phyloP scores from a whole-genome alignment of 2,888 invertebrate species.

The Cheilosia grossa region DNA sequence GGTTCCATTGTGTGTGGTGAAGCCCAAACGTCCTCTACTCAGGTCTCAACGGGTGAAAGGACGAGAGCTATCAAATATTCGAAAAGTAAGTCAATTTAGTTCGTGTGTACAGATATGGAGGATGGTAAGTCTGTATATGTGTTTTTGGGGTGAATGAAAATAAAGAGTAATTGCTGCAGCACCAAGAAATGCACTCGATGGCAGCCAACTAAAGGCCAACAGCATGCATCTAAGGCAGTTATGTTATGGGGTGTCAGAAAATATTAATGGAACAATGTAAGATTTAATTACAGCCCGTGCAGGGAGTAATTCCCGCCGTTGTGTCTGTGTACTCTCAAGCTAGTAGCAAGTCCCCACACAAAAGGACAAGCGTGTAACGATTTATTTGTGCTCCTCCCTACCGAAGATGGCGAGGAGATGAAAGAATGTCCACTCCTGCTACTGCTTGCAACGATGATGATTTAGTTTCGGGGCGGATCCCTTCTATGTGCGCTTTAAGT shows the following conservation, averaged over 20 bases:
- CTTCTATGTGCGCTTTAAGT: constrained; percentile 5
- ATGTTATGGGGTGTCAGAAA: constrained; percentile 15
- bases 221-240: constrained; percentile 33
- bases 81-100: constrained; percentile 65
- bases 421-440: constrained; percentile 1
- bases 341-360: constrained; percentile 32
- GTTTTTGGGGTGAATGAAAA: constrained; percentile 64
- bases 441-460: constrained; percentile 37
- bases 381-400: constrained; percentile 49
- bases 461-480: constrained; percentile 25
- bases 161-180: constrained; percentile 68
- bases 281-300: constrained; percentile 66
- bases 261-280: constrained; percentile 72
- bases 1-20: constrained; percentile 31
- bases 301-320: constrained; percentile 54
- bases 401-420: constrained; percentile 32
- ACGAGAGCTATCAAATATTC: constrained; percentile 55
- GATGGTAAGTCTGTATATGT: background rate
- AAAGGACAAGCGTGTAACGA: constrained; percentile 19
- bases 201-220: constrained; percentile 27
- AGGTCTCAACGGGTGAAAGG: constrained; percentile 38
- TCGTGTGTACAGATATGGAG: constrained; percentile 17
- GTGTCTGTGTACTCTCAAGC: constrained; percentile 53
- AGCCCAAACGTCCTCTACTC: background rate
- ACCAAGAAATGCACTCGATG: constrained; percentile 54